Evolutionary conservation across 35 echinoderm and acorn worm species (phyloP).

Genomic region (Amphiura filiformis): DNA sequence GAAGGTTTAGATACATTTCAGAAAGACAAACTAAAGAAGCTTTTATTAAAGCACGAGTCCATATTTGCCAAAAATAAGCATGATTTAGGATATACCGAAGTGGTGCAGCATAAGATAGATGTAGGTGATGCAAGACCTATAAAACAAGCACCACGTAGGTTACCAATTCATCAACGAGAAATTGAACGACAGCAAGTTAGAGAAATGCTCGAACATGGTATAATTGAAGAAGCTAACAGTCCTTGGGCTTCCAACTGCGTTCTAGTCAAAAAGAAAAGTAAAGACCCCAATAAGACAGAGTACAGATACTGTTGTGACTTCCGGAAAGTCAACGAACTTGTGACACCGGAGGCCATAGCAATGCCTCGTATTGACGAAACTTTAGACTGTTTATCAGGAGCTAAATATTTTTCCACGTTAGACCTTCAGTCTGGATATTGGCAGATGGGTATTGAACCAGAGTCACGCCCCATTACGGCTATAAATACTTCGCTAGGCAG

Average conservation of each 20-base stretch:
- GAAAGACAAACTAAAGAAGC: background rate
- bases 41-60: background rate
- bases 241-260: conserved; percentile 25
- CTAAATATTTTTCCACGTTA: conserved; percentile 56
- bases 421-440: conserved; percentile 64
- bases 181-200: background rate
- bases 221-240: conserved; percentile 27
- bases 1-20: background rate
- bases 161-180: conserved; percentile 1
- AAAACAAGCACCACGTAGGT: background rate
- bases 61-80: background rate
- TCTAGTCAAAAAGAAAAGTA: conserved; percentile 22
- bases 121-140: background rate
- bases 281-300: background rate
- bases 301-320: conserved; percentile 55
- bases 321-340: conserved; percentile 27
- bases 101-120: background rate
- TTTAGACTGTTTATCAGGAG: conserved; percentile 34
- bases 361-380: conserved; percentile 63
- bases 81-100: background rate
- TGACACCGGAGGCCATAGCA: conserved; percentile 46
- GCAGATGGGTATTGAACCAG: conserved; percentile 40
- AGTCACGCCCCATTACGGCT: background rate
- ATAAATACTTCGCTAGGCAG: background rate
- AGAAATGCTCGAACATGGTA: background rate